Evolutionary conservation across 2,797 vertebrate species (phyloP), one percentile per base, ranked within the genome.

Genomic region (Coilia nasus): DNA sequence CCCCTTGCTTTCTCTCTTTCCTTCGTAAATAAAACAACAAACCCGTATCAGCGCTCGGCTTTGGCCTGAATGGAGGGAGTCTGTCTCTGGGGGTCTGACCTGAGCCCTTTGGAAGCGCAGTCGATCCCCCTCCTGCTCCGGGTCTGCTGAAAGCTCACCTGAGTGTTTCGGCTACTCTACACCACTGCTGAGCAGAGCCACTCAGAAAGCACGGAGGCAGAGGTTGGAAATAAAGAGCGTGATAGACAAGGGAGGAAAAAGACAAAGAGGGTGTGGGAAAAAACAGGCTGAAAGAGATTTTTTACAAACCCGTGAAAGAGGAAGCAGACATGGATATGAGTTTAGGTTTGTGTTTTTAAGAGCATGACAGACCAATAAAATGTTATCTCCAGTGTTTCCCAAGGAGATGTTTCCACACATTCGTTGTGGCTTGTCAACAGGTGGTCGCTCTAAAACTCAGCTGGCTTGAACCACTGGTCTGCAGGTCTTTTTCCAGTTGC

Each of bases 1-100:
- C 50, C 50, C 50, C 28, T 23, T 28, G 84, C 93, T 91, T 89
- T 90, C 90, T 89, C 75, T 81, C 62, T 14, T 87, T 85, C 90
- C 90, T 90, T 89, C 92, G 87, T 78, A 47, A 82, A 81, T 44
- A 44, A 82, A 46, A 87, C n/a, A 47, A 56, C 67, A 75, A 75
- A 75, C 67, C 31, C 28, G 84, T 80, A 56, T 59, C 10, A 7
- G 56, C 81, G 84, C 78, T 14, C 25, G 12, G 81, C 54, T 81
- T 46, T 28, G 54, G 10, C 7, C 47, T 35, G 67, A 78, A 75
- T 47, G 67, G 56, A 59, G 31, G 67, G 54, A 28, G 64, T 41
- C 15, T 15, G 46, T 75, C 67, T 75, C 67, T 17, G 12, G 67
- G 67, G 67, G 67, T 75, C 28, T 75, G 67, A 75, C 67, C 67